A percentile compares a stretch with the other conserved stretches of the same genome.
Conservation (phyloP, 64 coral and sea anemone genomes). For the Montipora capricornis region DNA sequence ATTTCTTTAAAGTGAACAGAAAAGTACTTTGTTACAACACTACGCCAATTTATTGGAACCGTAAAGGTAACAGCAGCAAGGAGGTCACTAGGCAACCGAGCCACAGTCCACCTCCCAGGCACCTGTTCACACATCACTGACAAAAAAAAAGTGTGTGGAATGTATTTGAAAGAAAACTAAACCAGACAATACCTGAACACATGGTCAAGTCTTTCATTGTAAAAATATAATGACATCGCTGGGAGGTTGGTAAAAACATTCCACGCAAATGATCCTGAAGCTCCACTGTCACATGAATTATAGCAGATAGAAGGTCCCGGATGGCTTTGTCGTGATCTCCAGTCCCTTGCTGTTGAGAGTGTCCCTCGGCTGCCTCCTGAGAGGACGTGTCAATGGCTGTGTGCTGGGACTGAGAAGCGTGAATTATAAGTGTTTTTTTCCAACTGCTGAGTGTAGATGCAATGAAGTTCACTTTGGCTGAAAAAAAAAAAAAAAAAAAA, state of each 20-base stretch:
- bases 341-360: slow-evolving; percentile 46
- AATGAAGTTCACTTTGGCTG: slow-evolving; percentile 84
- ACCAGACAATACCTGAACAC: slow-evolving; percentile 83
- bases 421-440: slow-evolving; percentile 93
- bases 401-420: slow-evolving; percentile 68
- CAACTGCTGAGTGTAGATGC: slow-evolving; percentile 88
- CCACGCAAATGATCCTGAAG: slow-evolving; percentile 89
- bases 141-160: no score
- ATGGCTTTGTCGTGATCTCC: slow-evolving; percentile 79
- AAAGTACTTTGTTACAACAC: background rate
- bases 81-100: no score
- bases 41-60: no score
- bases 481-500: background rate
- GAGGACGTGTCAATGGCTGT: slow-evolving; percentile 64
- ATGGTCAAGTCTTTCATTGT: slow-evolving; percentile 98
- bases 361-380: slow-evolving; percentile 55
- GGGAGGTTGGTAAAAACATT: slow-evolving; percentile 94
- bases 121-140: no score
- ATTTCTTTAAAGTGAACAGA: slow-evolving; percentile 64
- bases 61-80: no score
- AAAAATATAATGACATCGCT: slow-evolving; percentile 98
- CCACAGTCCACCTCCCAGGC: no score
- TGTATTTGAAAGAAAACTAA: background rate
- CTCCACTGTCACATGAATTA: slow-evolving; percentile 84
- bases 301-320: slow-evolving; percentile 72